Conservation (phyloP, 2,113 vertebrate species). For the Rynchops niger region DNA sequence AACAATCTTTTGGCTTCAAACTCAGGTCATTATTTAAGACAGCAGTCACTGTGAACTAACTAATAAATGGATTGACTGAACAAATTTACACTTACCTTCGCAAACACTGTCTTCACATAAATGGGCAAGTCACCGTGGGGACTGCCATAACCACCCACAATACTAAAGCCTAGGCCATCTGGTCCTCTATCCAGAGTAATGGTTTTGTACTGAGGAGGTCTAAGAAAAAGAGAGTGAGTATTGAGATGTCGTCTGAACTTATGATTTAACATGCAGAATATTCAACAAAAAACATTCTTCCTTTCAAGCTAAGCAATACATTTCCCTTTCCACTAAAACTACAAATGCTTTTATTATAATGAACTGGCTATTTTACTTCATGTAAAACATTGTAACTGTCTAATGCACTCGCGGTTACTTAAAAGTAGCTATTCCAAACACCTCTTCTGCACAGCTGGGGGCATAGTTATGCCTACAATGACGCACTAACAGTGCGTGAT, state of each 20-base stretch:
- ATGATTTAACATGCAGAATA: background rate
- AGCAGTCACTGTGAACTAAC: conserved; percentile 13
- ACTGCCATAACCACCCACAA: conserved; percentile 94
- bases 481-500: background rate
- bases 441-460: background rate
- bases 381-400: background rate
- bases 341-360: background rate
- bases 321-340: background rate
- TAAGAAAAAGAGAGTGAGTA: conserved; percentile 35
- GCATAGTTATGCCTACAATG: background rate
- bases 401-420: background rate
- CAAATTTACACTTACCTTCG: conserved; percentile 81
- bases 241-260: background rate
- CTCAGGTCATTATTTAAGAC: conserved; percentile 30
- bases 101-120: conserved; percentile 96
- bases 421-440: background rate
- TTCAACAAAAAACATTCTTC: background rate
- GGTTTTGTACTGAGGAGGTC: conserved; percentile 93
- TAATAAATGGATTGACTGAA: background rate
- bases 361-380: background rate
- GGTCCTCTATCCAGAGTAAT: conserved; percentile 91
- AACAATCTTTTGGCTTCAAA: conserved; percentile 9
- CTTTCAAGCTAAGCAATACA: background rate
- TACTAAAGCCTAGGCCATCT: conserved; percentile 96
- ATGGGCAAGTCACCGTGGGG: conserved; percentile 96